A percentile compares a stretch with the other conserved stretches of the same genome.
These are phyloP conservation scores for Drosophila subpulchrella DNA, from an alignment of 1,140 invertebrate species.

Conservation along the genomic window DNA sequence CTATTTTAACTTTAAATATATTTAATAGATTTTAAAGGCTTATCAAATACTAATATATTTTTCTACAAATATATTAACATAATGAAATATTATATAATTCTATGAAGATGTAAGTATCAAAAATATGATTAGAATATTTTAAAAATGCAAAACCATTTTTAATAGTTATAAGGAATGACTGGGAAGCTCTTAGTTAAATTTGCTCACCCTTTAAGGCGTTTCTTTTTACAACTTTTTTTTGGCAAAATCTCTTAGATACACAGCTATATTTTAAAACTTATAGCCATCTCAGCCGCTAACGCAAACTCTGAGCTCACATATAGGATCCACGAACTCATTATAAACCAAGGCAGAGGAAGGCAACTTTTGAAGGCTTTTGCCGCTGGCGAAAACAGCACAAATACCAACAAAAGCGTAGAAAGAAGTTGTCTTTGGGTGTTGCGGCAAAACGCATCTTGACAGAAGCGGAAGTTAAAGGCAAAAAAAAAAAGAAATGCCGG, in stretches of 20 bases:
- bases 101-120: no score
- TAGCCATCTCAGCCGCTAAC: background rate
- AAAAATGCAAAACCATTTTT: no score
- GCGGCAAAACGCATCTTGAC: conserved; percentile 68
- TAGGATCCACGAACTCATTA: conserved; percentile 61
- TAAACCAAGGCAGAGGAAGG: conserved; percentile 61
- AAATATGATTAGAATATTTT: no score
- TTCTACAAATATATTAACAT: no score
- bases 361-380: conserved; percentile 69
- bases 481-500: conserved; percentile 7
- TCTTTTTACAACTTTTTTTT: no score
- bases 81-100: no score
- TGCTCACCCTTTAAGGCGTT: no score
- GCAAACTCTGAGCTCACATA: conserved; percentile 19
- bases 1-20: no score
- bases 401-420: conserved; percentile 29
- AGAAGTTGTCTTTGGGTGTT: conserved; percentile 66
- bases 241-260: background rate
- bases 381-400: conserved; percentile 56
- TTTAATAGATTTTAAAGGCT: no score
- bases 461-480: conserved; percentile 39
- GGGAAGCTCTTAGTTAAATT: no score
- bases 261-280: background rate
- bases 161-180: background rate
- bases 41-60: no score